Conservation (phyloP, 2,113 vertebrate genomes). For the Lagopus muta region DNA sequence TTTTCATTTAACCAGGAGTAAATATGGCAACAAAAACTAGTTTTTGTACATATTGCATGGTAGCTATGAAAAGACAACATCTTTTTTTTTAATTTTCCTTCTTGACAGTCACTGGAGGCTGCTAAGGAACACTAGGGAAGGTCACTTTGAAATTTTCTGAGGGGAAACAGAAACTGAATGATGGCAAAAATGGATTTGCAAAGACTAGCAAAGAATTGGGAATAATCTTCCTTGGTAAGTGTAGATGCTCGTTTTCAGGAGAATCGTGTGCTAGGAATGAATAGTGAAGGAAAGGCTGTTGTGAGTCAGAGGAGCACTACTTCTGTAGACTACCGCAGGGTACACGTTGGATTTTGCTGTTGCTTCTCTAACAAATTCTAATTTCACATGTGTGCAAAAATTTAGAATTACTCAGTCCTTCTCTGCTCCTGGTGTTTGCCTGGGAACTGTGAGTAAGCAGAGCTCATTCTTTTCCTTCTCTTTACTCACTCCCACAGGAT, state of each 20-base stretch:
- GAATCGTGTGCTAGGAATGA: neutral
- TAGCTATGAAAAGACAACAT: conserved; percentile 61
- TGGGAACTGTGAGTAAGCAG: neutral
- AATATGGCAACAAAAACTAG: conserved; percentile 67
- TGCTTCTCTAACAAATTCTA: neutral
- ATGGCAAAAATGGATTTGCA: conserved; percentile 26
- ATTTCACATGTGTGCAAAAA: neutral
- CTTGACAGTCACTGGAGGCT: conserved; percentile 35
- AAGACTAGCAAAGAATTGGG: neutral
- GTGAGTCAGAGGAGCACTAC: neutral
- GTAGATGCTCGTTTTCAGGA: neutral
- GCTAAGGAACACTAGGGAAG: conserved; percentile 25
- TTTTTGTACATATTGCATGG: conserved; percentile 50
- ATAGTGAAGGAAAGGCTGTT: neutral
- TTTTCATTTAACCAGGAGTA: conserved; percentile 76
- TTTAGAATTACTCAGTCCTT: neutral
- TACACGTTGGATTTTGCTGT: neutral
- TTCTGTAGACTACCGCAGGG: neutral
- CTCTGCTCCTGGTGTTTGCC: neutral
- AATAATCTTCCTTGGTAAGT: neutral
- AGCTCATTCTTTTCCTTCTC: neutral
- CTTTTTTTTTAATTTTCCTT: neutral
- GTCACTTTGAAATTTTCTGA: conserved; percentile 14
- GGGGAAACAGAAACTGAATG: neutral
- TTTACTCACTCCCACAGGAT: neutral